These are phyloP conservation scores for Melikaiella ostensackeni DNA, from an alignment of 2,888 invertebrate species.

Conservation along the genomic window DNA sequence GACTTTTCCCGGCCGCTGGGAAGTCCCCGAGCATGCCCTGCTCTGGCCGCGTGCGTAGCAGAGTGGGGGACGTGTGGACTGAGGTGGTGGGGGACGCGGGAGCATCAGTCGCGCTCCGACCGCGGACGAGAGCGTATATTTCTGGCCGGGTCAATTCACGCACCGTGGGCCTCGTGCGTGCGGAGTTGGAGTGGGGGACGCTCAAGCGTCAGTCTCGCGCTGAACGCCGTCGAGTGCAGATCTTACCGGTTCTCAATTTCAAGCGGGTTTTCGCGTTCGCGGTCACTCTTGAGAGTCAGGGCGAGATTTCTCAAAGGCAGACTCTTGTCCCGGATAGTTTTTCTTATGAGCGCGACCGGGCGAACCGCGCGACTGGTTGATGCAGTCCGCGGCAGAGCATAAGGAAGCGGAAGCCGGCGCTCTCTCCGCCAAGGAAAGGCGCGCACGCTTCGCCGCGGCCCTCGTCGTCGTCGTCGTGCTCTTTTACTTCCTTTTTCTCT, in stretches of 20 bases:
- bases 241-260: background rate
- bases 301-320: background rate
- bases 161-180: slow-evolving; percentile 41
- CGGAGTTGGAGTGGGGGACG: slow-evolving; percentile 55
- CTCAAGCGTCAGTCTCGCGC: slow-evolving; percentile 52
- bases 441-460: slow-evolving; percentile 75
- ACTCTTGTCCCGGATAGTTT: slow-evolving; percentile 50
- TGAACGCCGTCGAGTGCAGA: slow-evolving; percentile 47
- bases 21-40: background rate
- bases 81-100: background rate
- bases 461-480: slow-evolving; percentile 67
- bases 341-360: slow-evolving; percentile 75
- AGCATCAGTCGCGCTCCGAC: background rate
- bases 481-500: slow-evolving; percentile 66
- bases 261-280: slow-evolving; percentile 42
- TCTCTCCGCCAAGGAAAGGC: slow-evolving; percentile 74
- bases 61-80: background rate
- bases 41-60: slow-evolving; percentile 6
- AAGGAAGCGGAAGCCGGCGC: slow-evolving; percentile 77
- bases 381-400: slow-evolving; percentile 76
- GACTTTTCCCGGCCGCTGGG: background rate
- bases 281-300: slow-evolving; percentile 42
- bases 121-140: background rate
- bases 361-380: slow-evolving; percentile 76
- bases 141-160: slow-evolving; percentile 32